A percentile compares a stretch with the other conserved stretches of the same genome.
phyloP scores from a whole-genome alignment of 64 coral and sea anemone genomes.

The Montipora sp. region DNA sequence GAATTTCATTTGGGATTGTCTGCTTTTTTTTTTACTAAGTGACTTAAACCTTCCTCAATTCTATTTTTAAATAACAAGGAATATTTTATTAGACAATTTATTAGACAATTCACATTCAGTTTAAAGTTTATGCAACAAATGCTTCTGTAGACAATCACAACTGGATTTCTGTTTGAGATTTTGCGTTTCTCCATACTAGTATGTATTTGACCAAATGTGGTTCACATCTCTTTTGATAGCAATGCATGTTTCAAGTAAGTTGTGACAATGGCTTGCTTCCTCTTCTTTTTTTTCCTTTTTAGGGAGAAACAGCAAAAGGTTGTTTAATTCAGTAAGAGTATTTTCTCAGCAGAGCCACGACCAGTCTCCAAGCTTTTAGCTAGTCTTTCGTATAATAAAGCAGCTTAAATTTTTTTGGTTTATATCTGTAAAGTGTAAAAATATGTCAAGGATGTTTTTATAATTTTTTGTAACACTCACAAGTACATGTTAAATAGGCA shows the following conservation, averaged over 20 bases:
- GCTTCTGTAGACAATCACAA: no score
- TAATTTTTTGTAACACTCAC: background rate
- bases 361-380: background rate
- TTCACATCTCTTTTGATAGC: background rate
- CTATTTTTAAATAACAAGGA: no score
- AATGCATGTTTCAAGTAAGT: background rate
- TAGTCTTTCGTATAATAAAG: background rate
- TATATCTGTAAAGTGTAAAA: constrained; percentile 49
- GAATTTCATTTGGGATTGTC: no score
- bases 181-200: no score
- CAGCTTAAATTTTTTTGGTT: background rate
- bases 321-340: constrained; percentile 35
- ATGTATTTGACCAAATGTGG: background rate
- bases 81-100: no score
- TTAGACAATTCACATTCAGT: no score
- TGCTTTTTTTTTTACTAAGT: no score
- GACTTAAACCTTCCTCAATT: no score
- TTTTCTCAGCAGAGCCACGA: background rate
- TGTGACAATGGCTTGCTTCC: background rate
- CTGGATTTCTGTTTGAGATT: no score
- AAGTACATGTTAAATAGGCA: background rate
- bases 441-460: background rate
- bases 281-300: background rate
- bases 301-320: constrained; percentile 34
- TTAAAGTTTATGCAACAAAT: no score